These are phyloP conservation scores for Zaprionus inermis DNA, from an alignment of 1,140 invertebrate species.

Conservation along the genomic window DNA sequence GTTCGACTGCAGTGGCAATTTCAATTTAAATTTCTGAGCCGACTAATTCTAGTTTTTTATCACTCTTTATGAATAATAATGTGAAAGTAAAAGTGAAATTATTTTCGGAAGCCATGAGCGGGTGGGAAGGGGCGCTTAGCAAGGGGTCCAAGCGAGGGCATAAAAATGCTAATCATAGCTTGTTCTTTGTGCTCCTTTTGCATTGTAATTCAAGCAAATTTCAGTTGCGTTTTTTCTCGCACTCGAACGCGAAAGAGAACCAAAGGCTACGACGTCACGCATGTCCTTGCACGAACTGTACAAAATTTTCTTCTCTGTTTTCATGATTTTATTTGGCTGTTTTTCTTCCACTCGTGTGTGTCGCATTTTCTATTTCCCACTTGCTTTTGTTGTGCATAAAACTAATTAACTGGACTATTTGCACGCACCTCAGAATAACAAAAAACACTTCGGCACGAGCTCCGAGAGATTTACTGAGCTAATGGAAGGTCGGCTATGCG, in stretches of 20 bases:
- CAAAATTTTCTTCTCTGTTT: conserved; percentile 56
- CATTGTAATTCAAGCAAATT: conserved; percentile 27
- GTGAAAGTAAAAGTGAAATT: conserved; percentile 20
- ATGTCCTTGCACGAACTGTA: conserved; percentile 71
- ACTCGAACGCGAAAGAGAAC: conserved; percentile 22
- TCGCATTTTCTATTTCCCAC: conserved; percentile 26
- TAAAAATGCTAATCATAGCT: conserved; percentile 41
- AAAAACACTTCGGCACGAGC: background rate
- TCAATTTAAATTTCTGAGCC: conserved; percentile 23
- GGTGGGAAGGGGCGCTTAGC: too few species aligned
- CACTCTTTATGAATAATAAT: conserved; percentile 12
- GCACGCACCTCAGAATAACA: conserved; percentile 19
- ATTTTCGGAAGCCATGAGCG: conserved; percentile 20
- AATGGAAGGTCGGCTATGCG: background rate
- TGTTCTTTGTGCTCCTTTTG: conserved; percentile 17
- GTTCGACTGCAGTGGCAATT: conserved; percentile 32
- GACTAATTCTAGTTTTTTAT: conserved; percentile 32
- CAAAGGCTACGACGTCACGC: conserved; percentile 55
- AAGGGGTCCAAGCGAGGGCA: conserved; percentile 8
- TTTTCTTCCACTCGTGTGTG: conserved; percentile 21
- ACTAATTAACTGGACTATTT: conserved; percentile 72
- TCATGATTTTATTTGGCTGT: conserved; percentile 20
- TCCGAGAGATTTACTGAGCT: background rate
- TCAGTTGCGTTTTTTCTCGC: conserved; percentile 12
- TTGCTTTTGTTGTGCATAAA: conserved; percentile 59